Evolutionary conservation across 2,797 vertebrate species (phyloP).

Genomic region (Aphelocoma californica): DNA sequence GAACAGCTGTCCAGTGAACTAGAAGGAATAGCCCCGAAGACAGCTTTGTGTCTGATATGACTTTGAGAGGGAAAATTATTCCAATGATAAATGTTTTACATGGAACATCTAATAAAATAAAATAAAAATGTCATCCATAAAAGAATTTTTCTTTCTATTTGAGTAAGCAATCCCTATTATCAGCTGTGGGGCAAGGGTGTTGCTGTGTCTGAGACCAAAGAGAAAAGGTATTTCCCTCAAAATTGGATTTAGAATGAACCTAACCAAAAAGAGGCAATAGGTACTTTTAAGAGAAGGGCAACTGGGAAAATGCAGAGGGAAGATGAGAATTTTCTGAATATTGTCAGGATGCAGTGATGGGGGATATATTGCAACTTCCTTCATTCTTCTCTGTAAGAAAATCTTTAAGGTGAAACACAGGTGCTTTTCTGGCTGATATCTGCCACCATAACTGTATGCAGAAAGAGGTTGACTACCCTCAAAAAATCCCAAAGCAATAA

Average conservation of each 20-base stretch:
- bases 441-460: background rate
- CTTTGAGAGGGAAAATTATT: slow-evolving; percentile 55
- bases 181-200: background rate
- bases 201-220: background rate
- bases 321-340: background rate
- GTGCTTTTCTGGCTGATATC: background rate
- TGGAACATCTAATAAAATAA: background rate
- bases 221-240: background rate
- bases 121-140: background rate
- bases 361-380: background rate
- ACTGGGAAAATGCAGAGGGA: background rate
- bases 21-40: slow-evolving; percentile 64
- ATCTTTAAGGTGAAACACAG: background rate
- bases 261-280: background rate
- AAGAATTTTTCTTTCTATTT: slow-evolving; percentile 11
- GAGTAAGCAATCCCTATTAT: background rate
- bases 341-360: background rate
- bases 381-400: background rate
- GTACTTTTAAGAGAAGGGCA: background rate
- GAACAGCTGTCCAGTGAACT: slow-evolving; percentile 61
- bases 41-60: slow-evolving; percentile 49
- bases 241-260: background rate
- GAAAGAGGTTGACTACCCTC: background rate
- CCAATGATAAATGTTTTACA: slow-evolving; percentile 32
- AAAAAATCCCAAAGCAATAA: background rate